phyloP scores from a whole-genome alignment of 2,113 vertebrate genomes.

The Triplophysa dalaica region DNA sequence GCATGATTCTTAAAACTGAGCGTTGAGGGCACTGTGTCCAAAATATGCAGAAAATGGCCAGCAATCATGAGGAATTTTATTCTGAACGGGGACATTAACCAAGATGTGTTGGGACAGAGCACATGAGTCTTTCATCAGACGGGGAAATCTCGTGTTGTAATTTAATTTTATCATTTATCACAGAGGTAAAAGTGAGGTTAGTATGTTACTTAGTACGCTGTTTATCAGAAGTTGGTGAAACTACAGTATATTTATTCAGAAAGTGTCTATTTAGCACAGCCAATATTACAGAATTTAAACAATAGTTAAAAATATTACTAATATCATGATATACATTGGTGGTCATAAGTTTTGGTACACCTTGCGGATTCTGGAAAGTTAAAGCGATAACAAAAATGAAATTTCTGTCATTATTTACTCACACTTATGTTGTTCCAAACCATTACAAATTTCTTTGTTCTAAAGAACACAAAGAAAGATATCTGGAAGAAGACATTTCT shows the following conservation, averaged over 20 bases:
- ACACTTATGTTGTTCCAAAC: no score
- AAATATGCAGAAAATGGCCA: not conserved
- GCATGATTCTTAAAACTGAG: not conserved
- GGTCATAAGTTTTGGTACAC: no score
- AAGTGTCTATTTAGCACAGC: no score
- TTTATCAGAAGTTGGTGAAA: not conserved
- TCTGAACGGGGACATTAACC: conserved; percentile 14
- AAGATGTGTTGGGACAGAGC: not conserved
- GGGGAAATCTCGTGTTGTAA: conserved; percentile 19
- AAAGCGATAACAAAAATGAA: no score
- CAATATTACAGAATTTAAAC: not conserved
- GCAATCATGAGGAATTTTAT: conserved; percentile 1
- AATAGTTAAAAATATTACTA: not conserved
- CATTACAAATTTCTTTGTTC: no score
- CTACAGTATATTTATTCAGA: no score
- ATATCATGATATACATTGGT: no score
- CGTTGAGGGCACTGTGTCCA: not conserved
- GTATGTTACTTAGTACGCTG: not conserved
- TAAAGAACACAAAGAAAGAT: no score
- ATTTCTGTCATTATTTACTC: no score
- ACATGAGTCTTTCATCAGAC: conserved; percentile 3
- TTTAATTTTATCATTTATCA: conserved; percentile 29
- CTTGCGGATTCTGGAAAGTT: no score
- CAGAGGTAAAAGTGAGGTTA: conserved; percentile 23
- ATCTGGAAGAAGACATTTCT: no score